Evolutionary conservation across 2,888 invertebrate genomes (phyloP), one percentile per base, ranked within the genome.

Genomic region (Dorcus parallelipipedus): DNA sequence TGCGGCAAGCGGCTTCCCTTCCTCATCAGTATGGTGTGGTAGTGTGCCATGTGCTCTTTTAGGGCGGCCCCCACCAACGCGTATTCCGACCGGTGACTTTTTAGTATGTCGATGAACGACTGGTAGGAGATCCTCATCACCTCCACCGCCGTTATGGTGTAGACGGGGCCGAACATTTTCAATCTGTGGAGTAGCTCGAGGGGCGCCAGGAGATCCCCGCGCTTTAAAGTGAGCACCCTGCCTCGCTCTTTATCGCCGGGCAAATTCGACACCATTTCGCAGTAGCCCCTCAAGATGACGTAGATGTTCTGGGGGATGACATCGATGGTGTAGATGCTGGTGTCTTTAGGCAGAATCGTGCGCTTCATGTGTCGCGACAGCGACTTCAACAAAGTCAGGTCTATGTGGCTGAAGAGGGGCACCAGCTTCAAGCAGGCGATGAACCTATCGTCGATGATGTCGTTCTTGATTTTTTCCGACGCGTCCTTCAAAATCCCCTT

Each of bases 201-300:
- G 1, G 63, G 57, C 17, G 64, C 62, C 40, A 66, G 54, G 8
- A 60, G 42, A 33, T 62, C 58, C 9, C 62, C 64, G 14, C 60
- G 52, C 38, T 61, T 62, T 50, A 63, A 45, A 8, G 59, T 61
- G 4, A 59, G 42, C 7, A 48, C 57, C 1, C 9, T 43, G n/a
- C 48, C 38, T 26, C 61, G 54, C 40, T 62, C 61, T 5, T 39
- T 38, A 51, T 66, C 66, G 7, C 64, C 63, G 10, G 63, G 53
- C 41, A 66, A 52, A 20, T 41, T 33, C 3, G 64, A 65, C 5
- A 14, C 49, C 55, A 59, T 50, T 17, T 51, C 10, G 40, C 64
- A 64, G 43, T 60, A 64, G 9, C 66, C 66, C 50, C 64, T 56
- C 3, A 63, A 38, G 6, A 66, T 61, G 17, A 64, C 48, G 39